These are phyloP conservation scores for Sminthurinus aureus DNA, from an alignment of 2,888 invertebrate genomes.

Conservation along the genomic window DNA sequence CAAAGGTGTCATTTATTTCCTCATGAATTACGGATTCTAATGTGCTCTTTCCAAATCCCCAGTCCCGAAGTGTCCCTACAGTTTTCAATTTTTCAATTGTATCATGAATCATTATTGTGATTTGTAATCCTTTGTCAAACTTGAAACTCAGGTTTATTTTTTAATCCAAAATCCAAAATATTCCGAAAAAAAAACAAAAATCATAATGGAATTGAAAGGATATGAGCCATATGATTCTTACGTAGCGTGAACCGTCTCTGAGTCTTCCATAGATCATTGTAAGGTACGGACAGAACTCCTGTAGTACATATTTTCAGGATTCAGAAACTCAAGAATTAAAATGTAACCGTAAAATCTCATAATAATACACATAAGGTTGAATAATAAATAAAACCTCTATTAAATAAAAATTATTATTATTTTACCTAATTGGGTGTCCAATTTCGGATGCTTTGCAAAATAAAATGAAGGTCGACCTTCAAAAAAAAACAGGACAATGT, in stretches of 20 bases:
- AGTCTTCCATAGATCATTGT: slow-evolving; percentile 69
- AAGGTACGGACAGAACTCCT: slow-evolving; percentile 70
- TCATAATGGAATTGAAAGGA: not conserved
- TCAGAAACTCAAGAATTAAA: not conserved
- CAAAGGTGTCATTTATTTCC: slow-evolving; percentile 65
- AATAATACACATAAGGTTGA: not conserved
- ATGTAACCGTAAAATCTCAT: not conserved
- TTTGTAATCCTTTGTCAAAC: no score
- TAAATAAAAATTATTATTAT: no score
- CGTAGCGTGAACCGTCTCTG: slow-evolving; percentile 68
- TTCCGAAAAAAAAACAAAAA: slow-evolving; percentile 21
- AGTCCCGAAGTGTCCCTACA: slow-evolving; percentile 60
- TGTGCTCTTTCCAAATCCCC: slow-evolving; percentile 69
- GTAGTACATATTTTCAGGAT: no score
- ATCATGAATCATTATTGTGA: no score
- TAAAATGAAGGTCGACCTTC: slow-evolving; percentile 73
- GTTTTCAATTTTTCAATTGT: no score
- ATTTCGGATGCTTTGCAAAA: slow-evolving; percentile 59
- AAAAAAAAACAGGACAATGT: not conserved
- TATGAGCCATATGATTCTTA: slow-evolving; percentile 58
- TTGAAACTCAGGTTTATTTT: no score
- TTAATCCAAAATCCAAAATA: no score
- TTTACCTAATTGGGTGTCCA: slow-evolving; percentile 8
- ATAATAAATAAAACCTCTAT: not conserved
- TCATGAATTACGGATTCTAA: slow-evolving; percentile 68